These are phyloP conservation scores for Cydia pomonella DNA, from an alignment of 1,140 invertebrate genomes.

Conservation along the genomic window DNA sequence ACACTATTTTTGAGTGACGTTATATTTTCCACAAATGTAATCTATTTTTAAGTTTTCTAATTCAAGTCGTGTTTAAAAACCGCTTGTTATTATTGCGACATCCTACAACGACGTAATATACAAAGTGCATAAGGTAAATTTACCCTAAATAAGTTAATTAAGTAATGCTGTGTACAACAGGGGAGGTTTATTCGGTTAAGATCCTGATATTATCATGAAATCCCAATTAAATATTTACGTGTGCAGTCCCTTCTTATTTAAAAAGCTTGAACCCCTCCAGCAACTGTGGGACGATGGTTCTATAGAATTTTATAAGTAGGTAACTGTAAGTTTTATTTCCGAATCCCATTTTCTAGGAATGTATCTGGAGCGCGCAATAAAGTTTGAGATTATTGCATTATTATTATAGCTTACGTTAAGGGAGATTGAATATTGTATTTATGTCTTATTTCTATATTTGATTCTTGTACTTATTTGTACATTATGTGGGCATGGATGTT, in stretches of 20 bases:
- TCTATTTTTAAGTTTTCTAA: too few species aligned
- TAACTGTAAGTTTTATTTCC: constrained; percentile 3
- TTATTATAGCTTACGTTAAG: background rate
- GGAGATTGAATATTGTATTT: background rate
- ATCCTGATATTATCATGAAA: constrained; percentile 28
- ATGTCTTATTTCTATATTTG: background rate
- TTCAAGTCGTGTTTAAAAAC: too few species aligned
- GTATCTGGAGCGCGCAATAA: constrained; percentile 8
- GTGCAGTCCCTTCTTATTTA: constrained; percentile 2
- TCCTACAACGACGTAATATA: background rate
- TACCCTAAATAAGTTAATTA: constrained; percentile 11
- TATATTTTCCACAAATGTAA: too few species aligned
- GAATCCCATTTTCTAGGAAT: background rate
- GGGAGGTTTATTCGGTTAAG: constrained; percentile 25
- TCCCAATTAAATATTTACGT: constrained; percentile 33
- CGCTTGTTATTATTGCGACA: too few species aligned
- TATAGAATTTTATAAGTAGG: background rate
- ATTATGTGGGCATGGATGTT: too few species aligned
- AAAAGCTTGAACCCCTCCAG: background rate
- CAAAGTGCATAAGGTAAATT: constrained; percentile 13
- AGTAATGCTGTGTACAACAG: constrained; percentile 16
- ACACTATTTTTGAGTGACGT: too few species aligned
- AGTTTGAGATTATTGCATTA: constrained; percentile 3
- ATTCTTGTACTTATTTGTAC: too few species aligned
- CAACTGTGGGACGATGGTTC: background rate